Conservation (phyloP, 2,113 vertebrate species). For the Apteryx owenii region DNA sequence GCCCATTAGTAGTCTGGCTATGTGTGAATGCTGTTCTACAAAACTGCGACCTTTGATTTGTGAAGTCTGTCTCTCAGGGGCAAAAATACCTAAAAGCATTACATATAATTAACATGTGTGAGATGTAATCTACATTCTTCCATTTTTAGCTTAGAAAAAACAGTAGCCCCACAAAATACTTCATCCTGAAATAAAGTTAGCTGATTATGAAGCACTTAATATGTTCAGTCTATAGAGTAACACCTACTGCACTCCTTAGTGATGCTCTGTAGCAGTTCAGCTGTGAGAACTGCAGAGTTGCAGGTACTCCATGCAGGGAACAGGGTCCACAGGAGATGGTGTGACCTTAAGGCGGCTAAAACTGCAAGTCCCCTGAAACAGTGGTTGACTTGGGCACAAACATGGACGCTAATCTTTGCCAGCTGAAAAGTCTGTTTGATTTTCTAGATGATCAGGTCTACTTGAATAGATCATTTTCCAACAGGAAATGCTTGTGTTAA, state of each 20-base stretch:
- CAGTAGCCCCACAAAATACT: neutral
- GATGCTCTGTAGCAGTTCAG: neutral
- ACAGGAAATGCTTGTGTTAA: neutral
- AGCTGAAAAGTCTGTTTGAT: neutral
- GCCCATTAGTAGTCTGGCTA: neutral
- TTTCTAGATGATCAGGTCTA: neutral
- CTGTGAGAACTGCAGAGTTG: neutral
- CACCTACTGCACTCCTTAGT: rapidly evolving
- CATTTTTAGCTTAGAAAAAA: neutral
- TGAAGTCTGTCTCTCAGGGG: rapidly evolving
- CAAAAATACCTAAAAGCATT: neutral
- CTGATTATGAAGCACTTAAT: neutral
- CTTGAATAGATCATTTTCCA: neutral
- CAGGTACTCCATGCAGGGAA: neutral
- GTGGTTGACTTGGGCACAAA: neutral
- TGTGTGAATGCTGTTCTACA: neutral
- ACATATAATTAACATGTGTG: rapidly evolving
- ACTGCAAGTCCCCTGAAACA: neutral
- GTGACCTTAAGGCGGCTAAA: neutral
- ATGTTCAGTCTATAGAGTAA: neutral
- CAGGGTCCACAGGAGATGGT: too few relatives aligned
- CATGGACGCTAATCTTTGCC: neutral
- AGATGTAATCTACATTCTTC: neutral
- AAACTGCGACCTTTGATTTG: neutral
- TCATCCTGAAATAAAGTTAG: neutral